Evolutionary conservation across 2,113 vertebrate genomes (phyloP), one percentile per base, ranked within the genome.

Genomic region (Halichoeres trimaculatus): DNA sequence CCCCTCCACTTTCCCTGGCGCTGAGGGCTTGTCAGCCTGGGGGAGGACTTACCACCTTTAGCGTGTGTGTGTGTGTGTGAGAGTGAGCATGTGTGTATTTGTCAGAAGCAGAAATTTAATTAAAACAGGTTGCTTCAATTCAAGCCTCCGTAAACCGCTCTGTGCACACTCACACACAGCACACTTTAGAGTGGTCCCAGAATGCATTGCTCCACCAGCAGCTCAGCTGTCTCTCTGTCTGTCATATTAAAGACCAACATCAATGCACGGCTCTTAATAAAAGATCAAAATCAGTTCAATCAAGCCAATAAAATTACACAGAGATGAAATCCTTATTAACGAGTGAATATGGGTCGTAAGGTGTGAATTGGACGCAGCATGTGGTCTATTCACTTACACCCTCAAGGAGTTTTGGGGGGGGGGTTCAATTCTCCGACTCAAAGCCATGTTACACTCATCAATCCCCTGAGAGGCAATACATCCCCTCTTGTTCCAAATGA

Each of bases 401-500:
- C 19, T 8, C 3, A 5, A 22, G 66, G n/a, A 38, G 23, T 61
- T 7, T 35, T 23, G 69, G 43, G 35, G 55, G n/a, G 8, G 38
- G 59, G 34, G 52, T 36, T 75, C 73, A 66, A 68, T 64, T 70
- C 41, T 17, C 24, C 36, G 43, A 66, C 55, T 74, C 55, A 51
- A 26, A 72, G 72, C 56, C 70, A 30, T 40, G 69, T 64, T 57
- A 73, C 48, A 16, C 76, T 50, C 70, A 60, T 87, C 83, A 78
- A 19, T 79, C 69, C 65, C 65, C 20, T 8, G 47, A 81, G 69
- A 89, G 62, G 57, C 62, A 74, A 66, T 77, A 59, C 60, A 68
- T 75, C 61, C 67, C 30, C 78, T 52, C 71, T 83, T 70, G 62
- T 85, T 81, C 66, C 57, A 85, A 88, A 78, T 81, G 66, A 84